Conservation (phyloP, 2,113 vertebrate species). For the Monarcha castaneiventris region DNA sequence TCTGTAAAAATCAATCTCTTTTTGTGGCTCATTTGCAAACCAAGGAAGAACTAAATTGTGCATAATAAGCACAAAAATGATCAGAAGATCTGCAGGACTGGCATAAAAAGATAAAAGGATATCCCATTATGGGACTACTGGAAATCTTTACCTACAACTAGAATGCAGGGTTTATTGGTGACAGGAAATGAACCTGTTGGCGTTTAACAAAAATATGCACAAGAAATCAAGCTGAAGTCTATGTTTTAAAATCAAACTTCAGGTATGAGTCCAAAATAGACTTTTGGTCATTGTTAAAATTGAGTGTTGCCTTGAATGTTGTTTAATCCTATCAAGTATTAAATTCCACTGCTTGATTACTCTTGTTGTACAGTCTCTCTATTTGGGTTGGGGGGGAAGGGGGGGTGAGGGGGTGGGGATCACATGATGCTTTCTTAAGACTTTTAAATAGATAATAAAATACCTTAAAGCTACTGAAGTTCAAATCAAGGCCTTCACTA, state of each 20-base stretch:
- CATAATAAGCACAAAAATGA: slow-evolving; percentile 38
- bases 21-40: slow-evolving; percentile 34
- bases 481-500: background rate
- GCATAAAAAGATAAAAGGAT: slow-evolving; percentile 28
- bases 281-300: background rate
- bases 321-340: background rate
- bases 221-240: background rate
- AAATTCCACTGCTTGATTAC: background rate
- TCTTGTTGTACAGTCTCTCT: background rate
- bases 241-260: background rate
- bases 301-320: background rate
- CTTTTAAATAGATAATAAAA: background rate
- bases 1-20: slow-evolving; percentile 46
- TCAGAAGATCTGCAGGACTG: slow-evolving; percentile 8
- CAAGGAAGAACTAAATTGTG: slow-evolving; percentile 25
- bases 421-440: background rate
- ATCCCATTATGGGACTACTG: background rate
- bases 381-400: background rate
- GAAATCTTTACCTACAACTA: background rate
- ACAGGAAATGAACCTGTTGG: background rate
- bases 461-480: background rate
- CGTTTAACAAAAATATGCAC: background rate
- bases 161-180: background rate
- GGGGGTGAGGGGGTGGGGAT: rapidly evolving
- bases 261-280: background rate